These are phyloP conservation scores for Andrena bucephala DNA, from an alignment of 2,888 invertebrate genomes.

Conservation along the genomic window DNA sequence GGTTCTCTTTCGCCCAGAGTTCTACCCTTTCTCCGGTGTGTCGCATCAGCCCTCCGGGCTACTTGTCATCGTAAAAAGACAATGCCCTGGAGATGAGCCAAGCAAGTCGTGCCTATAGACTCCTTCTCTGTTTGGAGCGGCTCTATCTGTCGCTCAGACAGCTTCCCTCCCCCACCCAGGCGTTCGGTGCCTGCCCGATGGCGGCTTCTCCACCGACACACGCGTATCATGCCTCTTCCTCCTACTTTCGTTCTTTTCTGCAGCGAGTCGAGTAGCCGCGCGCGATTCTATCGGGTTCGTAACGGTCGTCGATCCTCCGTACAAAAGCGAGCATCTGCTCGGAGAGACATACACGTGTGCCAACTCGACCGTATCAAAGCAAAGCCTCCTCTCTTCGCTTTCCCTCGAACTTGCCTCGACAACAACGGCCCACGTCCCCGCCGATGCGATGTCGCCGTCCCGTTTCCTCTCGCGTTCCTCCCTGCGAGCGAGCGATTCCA, in stretches of 20 bases:
- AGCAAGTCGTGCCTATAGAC: conserved; percentile 57
- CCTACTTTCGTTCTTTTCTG: not conserved
- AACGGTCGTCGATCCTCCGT: conserved; percentile 58
- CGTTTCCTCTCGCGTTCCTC: conserved; percentile 1
- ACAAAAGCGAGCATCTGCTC: conserved; percentile 54
- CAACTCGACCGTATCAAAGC: conserved; percentile 51
- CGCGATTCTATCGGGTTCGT: conserved; percentile 53
- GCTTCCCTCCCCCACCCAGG: not conserved
- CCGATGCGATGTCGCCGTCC: conserved; percentile 1
- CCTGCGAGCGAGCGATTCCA: not conserved
- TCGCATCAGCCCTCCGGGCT: conserved; percentile 37
- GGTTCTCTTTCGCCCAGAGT: conserved; percentile 30
- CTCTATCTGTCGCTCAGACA: conserved; percentile 43
- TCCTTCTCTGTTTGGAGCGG: conserved; percentile 33
- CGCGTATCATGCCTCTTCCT: conserved; percentile 33
- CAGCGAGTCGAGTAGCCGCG: conserved; percentile 31
- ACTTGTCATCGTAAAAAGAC: conserved; percentile 67
- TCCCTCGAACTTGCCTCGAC: conserved; percentile 24
- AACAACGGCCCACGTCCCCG: conserved; percentile 3
- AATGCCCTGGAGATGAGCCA: conserved; percentile 74
- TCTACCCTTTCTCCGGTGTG: conserved; percentile 24
- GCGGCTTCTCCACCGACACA: conserved; percentile 13
- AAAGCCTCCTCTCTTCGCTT: conserved; percentile 39
- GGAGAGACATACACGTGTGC: conserved; percentile 56
- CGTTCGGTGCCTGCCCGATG: conserved; percentile 7